Percentiles rank a stretch among this genome's conserved stretches.
phyloP scores from a whole-genome alignment of 2,797 vertebrate species.

The Psittacula echo region DNA sequence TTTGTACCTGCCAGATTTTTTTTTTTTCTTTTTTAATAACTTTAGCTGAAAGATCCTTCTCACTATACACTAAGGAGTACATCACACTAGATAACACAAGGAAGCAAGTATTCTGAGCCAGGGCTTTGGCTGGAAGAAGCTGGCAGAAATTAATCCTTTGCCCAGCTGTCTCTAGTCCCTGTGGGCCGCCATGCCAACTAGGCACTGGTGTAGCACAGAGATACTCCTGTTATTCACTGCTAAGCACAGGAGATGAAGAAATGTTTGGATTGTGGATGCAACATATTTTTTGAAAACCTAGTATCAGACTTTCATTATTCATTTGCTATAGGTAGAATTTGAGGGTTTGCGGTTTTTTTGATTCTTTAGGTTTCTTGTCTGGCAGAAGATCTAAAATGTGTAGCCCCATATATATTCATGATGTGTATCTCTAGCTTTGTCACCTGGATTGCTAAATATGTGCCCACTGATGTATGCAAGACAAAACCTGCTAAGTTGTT shows the following conservation, averaged over 20 bases:
- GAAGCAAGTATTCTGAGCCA: background rate
- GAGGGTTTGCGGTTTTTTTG: rapidly evolving
- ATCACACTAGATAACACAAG: background rate
- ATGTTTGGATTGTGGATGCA: background rate
- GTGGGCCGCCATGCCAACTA: background rate
- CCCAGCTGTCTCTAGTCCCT: background rate
- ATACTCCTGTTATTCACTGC: background rate
- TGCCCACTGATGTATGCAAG: background rate
- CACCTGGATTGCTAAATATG: background rate
- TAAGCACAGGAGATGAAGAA: background rate
- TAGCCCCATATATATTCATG: background rate
- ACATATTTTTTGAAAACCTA: background rate
- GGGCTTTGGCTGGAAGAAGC: background rate
- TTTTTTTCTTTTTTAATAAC: background rate
- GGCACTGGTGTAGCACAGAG: background rate
- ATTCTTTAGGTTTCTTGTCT: background rate
- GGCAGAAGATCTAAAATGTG: background rate
- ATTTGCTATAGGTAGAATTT: background rate
- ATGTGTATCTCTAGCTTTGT: background rate
- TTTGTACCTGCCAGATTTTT: background rate
- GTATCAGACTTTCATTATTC: background rate
- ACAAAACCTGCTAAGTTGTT: background rate
- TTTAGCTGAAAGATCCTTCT: background rate
- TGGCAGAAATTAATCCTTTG: background rate
- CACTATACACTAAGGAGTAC: background rate